Base-by-base conservation (phyloP, 2,113 vertebrate species). In the Podocnemis expansa region DNA sequence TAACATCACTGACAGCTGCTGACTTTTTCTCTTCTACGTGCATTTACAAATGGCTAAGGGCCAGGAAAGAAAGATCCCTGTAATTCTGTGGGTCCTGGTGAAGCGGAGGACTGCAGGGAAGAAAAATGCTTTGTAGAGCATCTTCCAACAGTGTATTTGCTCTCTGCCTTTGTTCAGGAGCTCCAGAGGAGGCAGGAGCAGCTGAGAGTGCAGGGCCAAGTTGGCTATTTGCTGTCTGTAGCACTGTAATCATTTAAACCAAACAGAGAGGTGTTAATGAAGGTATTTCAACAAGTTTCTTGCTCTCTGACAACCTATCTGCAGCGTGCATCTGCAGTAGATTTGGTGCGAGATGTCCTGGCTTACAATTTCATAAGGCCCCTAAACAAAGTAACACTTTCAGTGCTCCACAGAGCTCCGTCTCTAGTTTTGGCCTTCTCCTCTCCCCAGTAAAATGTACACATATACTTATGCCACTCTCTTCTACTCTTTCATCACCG, bases 81-180 rank as follows among this genome's bases (percentile, higher is more conserved):
- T 10, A 41, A 12, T 19, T 41, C 24, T 41, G 38, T 73, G 19
- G 58, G 13, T 63, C 16, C 60, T 63, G 60, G 14, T 8, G 60
- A n/a, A 63, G 60, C 34, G 60, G 60, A 63, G 34, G 60, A 82
- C 79, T 13, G 29, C 38, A 19, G 54, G 79, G 73, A 80, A 38
- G 41, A 14, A 31, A 34, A 31, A 1, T 80, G 12, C 22, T 0
- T 1, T 17, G 63, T 38, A 1, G 0, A 45, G 49, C 41, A 24
- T 34, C 21, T 55, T 5, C 24, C 51, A 49, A 63, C 49, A 51
- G 12, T 0, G 1, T 27, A 6, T 2, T 2, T 17, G 51, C 0
- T 0, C 17, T 52, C 27, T 19, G 47, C n/a, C 19, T 85, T 31
- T 80, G 80, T 13, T 17, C 78, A 55, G 80, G 80, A 47, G 60